Conservation (phyloP, 2,113 vertebrate species). For the Grammomys dolichurus region DNA sequence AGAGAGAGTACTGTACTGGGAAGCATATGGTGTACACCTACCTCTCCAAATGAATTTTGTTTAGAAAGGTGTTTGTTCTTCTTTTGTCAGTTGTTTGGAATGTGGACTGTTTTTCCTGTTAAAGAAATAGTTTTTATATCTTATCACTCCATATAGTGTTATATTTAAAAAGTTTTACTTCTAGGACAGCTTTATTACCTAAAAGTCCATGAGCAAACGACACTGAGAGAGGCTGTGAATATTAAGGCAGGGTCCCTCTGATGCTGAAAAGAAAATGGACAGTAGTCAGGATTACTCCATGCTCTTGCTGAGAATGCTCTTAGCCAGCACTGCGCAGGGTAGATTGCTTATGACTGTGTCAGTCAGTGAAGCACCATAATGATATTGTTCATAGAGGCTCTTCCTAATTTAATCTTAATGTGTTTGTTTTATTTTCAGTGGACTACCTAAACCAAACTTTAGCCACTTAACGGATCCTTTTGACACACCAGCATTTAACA, state of each 20-base stretch:
- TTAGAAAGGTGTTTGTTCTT: background rate
- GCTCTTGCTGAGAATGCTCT: constrained; percentile 37
- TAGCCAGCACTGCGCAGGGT: background rate
- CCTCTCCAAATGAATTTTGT: background rate
- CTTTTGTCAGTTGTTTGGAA: constrained; percentile 45
- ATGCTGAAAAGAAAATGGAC: background rate
- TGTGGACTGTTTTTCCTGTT: constrained; percentile 19
- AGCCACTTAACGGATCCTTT: constrained; percentile 94
- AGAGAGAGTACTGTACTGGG: background rate
- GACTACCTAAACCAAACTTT: constrained; percentile 91
- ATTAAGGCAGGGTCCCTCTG: background rate
- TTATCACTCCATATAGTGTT: constrained; percentile 27
- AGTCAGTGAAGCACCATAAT: constrained; percentile 50
- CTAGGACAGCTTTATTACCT: constrained; percentile 40
- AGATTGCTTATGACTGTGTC: constrained; percentile 38
- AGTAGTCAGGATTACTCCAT: background rate
- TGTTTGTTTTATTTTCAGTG: constrained; percentile 87
- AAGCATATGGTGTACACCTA: background rate
- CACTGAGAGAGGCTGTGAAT: constrained; percentile 40
- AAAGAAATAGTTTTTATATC: constrained; percentile 50
- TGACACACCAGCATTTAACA: constrained; percentile 94
- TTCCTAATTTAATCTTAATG: constrained; percentile 75
- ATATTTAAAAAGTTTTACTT: constrained; percentile 32
- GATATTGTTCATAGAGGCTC: constrained; percentile 62
- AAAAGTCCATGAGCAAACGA: constrained; percentile 5